phyloP scores from a whole-genome alignment of 2,888 invertebrate genomes.

The Linnaemya vulpina region DNA sequence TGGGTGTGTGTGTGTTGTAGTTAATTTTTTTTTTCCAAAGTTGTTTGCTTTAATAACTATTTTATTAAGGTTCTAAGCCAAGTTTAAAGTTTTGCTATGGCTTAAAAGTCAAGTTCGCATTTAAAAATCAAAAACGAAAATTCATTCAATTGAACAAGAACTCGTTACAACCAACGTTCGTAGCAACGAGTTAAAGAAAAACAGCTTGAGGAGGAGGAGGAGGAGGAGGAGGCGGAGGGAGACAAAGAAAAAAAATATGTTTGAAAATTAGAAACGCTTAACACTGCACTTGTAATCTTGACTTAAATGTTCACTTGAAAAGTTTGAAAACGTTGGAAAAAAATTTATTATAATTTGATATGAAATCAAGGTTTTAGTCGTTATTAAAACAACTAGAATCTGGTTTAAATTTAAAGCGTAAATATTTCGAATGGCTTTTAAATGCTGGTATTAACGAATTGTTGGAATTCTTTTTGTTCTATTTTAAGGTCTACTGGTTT shows the following conservation, averaged over 20 bases:
- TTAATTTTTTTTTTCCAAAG: not conserved
- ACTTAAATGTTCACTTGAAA: constrained; percentile 73
- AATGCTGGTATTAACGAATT: constrained; percentile 11
- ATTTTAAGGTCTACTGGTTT: constrained; percentile 95
- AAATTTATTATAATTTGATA: constrained; percentile 20
- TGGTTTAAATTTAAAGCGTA: constrained; percentile 22
- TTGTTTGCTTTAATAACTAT: constrained; percentile 31
- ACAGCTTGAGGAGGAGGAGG: constrained; percentile 14
- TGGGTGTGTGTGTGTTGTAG: constrained; percentile 36
- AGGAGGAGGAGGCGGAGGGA: too few species aligned
- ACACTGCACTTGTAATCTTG: constrained; percentile 73
- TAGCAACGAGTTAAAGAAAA: constrained; percentile 20
- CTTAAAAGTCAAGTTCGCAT: constrained; percentile 71
- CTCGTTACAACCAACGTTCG: constrained; percentile 37
- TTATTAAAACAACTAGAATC: constrained; percentile 42
- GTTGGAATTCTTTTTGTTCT: constrained; percentile 45
- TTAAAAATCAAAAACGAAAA: constrained; percentile 63
- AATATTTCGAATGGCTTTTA: not conserved
- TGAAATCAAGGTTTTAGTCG: constrained; percentile 65
- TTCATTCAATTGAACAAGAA: constrained; percentile 41
- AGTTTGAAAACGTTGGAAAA: constrained; percentile 17
- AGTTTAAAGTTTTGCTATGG: constrained; percentile 70
- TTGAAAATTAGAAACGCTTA: constrained; percentile 58
- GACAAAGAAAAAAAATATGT: not conserved
- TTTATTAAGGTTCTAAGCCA: constrained; percentile 72